These are phyloP conservation scores for Prunella himalayana DNA, from an alignment of 2,113 vertebrate species.

Conservation along the genomic window DNA sequence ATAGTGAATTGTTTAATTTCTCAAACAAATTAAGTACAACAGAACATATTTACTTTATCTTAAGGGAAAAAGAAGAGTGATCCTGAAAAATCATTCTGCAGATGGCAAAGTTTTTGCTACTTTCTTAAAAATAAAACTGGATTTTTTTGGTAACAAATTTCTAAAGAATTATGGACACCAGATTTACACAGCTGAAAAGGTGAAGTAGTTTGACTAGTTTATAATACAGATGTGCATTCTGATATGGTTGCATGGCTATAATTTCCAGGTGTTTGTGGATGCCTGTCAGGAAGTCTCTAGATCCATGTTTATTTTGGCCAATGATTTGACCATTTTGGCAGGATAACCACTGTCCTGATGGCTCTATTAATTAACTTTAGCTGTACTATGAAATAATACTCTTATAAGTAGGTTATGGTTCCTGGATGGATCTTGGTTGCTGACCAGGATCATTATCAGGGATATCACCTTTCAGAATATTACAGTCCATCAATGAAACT, in stretches of 20 bases:
- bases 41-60: neutral
- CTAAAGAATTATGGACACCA: neutral
- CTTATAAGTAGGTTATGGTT: neutral
- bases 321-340: neutral
- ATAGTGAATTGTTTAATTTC: neutral
- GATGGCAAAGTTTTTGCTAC: neutral
- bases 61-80: neutral
- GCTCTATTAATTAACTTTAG: neutral
- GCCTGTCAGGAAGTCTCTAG: neutral
- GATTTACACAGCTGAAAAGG: neutral
- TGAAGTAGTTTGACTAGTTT: neutral
- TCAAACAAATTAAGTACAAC: slow-evolving; percentile 14
- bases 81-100: slow-evolving; percentile 26
- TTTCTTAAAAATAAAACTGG: slow-evolving; percentile 25
- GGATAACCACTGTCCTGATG: neutral
- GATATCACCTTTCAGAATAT: neutral
- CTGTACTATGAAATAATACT: neutral
- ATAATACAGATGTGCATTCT: neutral
- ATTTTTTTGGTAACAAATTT: neutral
- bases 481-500: neutral
- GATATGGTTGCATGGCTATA: neutral
- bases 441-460: neutral
- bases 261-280: neutral
- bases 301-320: neutral
- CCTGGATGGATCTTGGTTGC: neutral